Conservation (phyloP, 2,797 vertebrate genomes). For the Alauda arvensis region DNA sequence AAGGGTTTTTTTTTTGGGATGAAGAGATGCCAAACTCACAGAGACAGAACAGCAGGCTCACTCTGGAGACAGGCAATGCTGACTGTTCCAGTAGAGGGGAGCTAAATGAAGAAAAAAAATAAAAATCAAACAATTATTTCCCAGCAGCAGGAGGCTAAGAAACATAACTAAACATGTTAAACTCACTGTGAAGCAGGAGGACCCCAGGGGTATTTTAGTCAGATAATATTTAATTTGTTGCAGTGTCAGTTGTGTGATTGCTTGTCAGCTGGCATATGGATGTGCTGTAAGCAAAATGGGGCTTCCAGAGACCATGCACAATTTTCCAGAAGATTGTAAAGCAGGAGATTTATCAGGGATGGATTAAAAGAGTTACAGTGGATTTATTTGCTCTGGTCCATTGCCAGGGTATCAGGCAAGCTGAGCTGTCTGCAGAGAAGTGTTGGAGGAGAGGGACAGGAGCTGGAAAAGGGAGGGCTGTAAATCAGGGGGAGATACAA, state of each 20-base stretch:
- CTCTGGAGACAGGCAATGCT: neutral
- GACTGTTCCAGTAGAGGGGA: neutral
- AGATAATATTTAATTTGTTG: constrained; percentile 56
- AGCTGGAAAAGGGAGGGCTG: neutral
- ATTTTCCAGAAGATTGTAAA: constrained; percentile 47
- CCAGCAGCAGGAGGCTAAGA: constrained; percentile 27
- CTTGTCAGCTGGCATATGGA: constrained; percentile 58
- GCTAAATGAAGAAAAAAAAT: neutral
- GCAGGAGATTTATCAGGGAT: constrained; percentile 46
- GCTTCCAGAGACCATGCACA: constrained; percentile 27
- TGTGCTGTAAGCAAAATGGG: constrained; percentile 41
- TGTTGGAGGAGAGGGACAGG: neutral
- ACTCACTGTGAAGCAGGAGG: constrained; percentile 42
- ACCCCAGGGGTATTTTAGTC: constrained; percentile 52
- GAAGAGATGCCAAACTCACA: neutral
- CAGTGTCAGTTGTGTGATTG: constrained; percentile 55
- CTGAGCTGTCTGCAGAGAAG: neutral
- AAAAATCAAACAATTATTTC: constrained; percentile 14
- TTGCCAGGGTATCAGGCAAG: constrained; percentile 9
- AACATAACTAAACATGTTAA: constrained; percentile 55
- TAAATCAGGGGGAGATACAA: neutral
- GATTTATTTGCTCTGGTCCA: constrained; percentile 41
- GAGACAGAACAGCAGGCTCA: neutral
- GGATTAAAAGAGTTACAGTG: constrained; percentile 44
- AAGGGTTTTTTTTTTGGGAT: neutral